These are phyloP conservation scores for Agrochola lychnidis DNA, from an alignment of 2,888 invertebrate genomes.

Conservation along the genomic window DNA sequence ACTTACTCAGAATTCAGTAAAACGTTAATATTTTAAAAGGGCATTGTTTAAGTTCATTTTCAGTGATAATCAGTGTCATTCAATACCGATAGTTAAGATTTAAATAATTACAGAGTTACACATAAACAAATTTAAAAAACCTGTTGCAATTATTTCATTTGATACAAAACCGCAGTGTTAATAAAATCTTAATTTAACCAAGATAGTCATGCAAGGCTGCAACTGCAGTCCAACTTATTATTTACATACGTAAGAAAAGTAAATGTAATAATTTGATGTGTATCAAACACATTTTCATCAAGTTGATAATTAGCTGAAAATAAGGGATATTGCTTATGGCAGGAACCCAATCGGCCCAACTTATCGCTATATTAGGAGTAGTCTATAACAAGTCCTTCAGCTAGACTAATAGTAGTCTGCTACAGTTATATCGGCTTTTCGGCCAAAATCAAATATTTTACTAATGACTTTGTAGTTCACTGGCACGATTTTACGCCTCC, in stretches of 20 bases:
- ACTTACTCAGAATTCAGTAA: constrained; percentile 16
- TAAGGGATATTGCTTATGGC: neutral
- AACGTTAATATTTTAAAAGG: constrained; percentile 26
- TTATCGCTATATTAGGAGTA: neutral
- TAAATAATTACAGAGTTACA: constrained; percentile 4
- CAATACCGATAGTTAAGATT: neutral
- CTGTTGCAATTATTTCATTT: constrained; percentile 5
- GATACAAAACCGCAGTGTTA: neutral
- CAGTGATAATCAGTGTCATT: constrained; percentile 10
- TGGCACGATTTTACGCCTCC: neutral
- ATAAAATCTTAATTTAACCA: constrained; percentile 1
- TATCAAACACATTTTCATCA: neutral
- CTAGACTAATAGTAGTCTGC: neutral
- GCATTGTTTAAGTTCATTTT: constrained; percentile 26
- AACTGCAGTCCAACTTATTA: neutral
- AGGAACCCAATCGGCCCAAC: neutral
- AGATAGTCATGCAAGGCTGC: neutral
- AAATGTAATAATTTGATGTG: neutral
- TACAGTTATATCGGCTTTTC: neutral
- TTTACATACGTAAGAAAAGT: neutral
- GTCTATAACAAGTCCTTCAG: neutral
- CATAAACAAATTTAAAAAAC: neutral
- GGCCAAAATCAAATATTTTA: neutral
- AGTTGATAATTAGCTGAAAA: neutral
- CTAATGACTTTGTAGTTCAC: neutral